Evolutionary conservation across 2,113 vertebrate genomes (phyloP).

Genomic region (Accipiter virgatus): DNA sequence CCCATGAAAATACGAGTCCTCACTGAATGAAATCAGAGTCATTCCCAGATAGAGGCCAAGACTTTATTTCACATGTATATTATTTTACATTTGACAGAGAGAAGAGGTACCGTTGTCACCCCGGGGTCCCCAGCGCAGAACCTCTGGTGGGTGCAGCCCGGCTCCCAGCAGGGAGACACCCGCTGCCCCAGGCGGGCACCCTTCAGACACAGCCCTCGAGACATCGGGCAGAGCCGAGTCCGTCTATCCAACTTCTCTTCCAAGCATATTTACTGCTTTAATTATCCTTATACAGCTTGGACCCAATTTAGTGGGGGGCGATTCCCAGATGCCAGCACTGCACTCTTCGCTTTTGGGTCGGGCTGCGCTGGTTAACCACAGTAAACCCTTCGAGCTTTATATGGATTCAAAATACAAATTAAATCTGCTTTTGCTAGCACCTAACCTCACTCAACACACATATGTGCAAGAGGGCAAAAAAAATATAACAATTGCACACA

Average conservation of each 20-base stretch:
- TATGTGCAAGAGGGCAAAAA: neutral
- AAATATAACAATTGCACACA: neutral
- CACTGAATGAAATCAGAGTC: neutral
- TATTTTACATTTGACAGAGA: neutral
- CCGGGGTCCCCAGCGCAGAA: neutral
- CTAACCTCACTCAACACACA: neutral
- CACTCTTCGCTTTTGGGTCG: neutral
- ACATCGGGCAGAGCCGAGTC: neutral
- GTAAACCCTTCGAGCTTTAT: neutral
- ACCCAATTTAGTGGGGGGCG: fast-evolving
- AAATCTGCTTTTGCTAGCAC: neutral
- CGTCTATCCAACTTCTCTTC: neutral
- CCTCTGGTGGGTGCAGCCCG: too few relatives aligned
- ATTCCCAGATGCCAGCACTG: neutral
- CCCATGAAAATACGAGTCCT: too few relatives aligned
- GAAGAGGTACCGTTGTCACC: neutral
- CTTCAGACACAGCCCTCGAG: neutral
- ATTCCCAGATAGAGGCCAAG: neutral
- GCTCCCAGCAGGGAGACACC: neutral
- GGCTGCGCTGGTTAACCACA: neutral
- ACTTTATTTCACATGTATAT: neutral
- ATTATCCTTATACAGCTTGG: neutral
- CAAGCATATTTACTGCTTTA: neutral
- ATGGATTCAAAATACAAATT: neutral
- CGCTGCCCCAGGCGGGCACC: neutral